A percentile compares a stretch with the other conserved stretches of the same genome.
Conservation (phyloP, 2,888 invertebrate species). For the Amaurobius ferox region DNA sequence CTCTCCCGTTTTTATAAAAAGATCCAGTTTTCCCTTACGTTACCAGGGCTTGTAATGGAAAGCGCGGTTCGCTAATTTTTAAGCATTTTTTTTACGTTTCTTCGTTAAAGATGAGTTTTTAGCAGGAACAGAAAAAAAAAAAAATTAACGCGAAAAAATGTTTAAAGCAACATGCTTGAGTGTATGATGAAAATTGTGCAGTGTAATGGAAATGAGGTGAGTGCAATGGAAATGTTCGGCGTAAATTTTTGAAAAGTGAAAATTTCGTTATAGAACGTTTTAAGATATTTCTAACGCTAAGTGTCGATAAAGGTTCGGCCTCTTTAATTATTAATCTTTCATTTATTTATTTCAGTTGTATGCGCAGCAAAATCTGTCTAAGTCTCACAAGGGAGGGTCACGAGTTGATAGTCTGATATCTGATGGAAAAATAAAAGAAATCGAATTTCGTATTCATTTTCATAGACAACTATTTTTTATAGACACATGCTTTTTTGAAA, state of each 20-base stretch:
- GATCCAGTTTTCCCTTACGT: not conserved
- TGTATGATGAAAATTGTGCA: slow-evolving; percentile 9
- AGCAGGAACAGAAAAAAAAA: not conserved
- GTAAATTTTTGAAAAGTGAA: not conserved
- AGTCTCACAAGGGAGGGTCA: too few species aligned
- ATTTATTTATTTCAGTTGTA: too few species aligned
- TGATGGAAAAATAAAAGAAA: too few species aligned
- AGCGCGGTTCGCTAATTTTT: slow-evolving; percentile 9
- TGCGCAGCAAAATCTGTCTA: too few species aligned
- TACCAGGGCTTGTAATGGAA: slow-evolving; percentile 3
- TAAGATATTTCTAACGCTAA: too few species aligned
- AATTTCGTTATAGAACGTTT: not conserved
- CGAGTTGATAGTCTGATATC: too few species aligned
- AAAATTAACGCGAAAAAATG: slow-evolving; percentile 6
- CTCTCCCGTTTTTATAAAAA: not conserved
- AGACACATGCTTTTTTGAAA: too few species aligned
- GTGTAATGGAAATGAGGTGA: not conserved
- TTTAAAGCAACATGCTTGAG: not conserved
- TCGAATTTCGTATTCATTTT: too few species aligned
- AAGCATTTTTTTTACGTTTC: slow-evolving; percentile 4
- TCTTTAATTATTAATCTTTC: too few species aligned
- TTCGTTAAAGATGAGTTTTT: slow-evolving; percentile 7
- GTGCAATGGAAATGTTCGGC: not conserved
- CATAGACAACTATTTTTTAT: too few species aligned
- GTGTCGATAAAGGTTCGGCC: too few species aligned